Conservation (phyloP, 2,888 invertebrate species). For the Cheilosia pagana region DNA sequence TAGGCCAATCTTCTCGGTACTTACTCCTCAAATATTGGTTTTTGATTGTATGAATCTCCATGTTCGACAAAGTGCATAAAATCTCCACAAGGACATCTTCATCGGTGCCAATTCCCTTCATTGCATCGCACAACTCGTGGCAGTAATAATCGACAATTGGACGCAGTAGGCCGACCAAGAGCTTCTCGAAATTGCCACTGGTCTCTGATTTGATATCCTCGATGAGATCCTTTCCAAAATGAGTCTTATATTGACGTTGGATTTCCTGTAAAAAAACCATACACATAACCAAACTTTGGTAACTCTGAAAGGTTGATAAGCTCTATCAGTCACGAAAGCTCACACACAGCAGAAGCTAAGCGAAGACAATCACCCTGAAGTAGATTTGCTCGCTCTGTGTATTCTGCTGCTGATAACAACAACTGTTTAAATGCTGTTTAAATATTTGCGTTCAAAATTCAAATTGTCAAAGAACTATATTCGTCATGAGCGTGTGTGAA, state of each 20-base stretch:
- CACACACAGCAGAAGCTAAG: background rate
- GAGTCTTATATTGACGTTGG: conserved; percentile 82
- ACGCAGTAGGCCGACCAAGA: conserved; percentile 92
- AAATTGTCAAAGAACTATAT: too few species aligned
- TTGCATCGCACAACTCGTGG: conserved; percentile 92
- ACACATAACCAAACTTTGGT: conserved; percentile 4
- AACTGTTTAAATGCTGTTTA: background rate
- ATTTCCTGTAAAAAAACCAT: conserved; percentile 78
- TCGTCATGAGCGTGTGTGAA: too few species aligned
- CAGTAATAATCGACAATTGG: conserved; percentile 92
- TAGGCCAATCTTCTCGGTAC: conserved; percentile 79
- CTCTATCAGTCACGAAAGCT: background rate
- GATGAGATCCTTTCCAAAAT: conserved; percentile 87
- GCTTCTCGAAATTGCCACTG: conserved; percentile 93
- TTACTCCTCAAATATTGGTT: conserved; percentile 90
- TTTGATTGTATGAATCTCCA: conserved; percentile 91
- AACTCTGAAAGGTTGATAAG: conserved; percentile 16
- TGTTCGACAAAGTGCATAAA: conserved; percentile 93
- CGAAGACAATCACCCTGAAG: conserved; percentile 9
- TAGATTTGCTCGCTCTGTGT: too few species aligned
- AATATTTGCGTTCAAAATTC: conserved; percentile 26
- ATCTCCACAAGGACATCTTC: conserved; percentile 95
- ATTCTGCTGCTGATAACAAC: too few species aligned
- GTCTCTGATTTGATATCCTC: conserved; percentile 94
- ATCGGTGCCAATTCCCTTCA: conserved; percentile 92